Percentiles rank a stretch among this genome's conserved stretches.
Conservation (phyloP, 2,797 vertebrate genomes). For the Pipistrellus pygmaeus region DNA sequence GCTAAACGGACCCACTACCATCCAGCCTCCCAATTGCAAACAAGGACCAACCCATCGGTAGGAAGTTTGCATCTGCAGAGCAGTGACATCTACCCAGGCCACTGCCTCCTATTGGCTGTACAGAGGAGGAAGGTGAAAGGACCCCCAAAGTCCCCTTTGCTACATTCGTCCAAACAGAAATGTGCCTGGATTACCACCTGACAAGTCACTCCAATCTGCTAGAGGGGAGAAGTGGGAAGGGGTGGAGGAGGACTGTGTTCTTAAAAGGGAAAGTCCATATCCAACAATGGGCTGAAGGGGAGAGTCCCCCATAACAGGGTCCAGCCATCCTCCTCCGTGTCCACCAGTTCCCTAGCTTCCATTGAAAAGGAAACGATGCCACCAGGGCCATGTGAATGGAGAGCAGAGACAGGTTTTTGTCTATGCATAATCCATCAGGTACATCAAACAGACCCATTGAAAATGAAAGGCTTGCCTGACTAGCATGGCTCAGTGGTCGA, state of each 20-base stretch:
- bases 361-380: not conserved
- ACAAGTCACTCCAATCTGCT: not conserved
- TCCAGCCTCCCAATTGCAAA: not conserved
- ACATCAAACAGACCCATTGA: conserved; percentile 26
- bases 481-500: no score
- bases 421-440: conserved; percentile 37
- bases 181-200: rapidly evolving
- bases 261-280: not conserved
- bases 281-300: not conserved
- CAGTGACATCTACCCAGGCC: not conserved
- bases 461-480: no score
- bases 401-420: not conserved
- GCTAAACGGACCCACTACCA: not conserved
- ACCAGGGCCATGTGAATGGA: not conserved
- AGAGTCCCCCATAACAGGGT: not conserved
- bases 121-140: not conserved
- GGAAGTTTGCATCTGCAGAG: not conserved
- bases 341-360: not conserved
- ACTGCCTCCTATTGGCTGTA: rapidly evolving
- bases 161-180: not conserved
- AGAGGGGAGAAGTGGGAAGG: not conserved
- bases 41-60: not conserved
- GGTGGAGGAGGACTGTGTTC: not conserved
- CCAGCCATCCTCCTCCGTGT: not conserved
- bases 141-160: not conserved